Conservation (phyloP, 2,113 vertebrate genomes). For the Echinops telfairi region DNA sequence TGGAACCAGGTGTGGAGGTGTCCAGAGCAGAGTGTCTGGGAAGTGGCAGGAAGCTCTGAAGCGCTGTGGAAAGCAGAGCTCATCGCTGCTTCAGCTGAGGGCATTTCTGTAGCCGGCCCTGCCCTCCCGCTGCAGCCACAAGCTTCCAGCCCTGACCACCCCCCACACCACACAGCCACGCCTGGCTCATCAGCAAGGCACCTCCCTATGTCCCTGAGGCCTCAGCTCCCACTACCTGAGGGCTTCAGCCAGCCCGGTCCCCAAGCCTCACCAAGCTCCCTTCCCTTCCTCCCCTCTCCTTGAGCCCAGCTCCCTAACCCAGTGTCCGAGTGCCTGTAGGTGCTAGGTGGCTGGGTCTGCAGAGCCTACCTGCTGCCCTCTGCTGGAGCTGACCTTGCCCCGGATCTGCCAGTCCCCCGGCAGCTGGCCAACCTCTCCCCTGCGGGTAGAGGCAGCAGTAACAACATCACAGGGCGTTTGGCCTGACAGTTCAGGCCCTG, state of each 20-base stretch:
- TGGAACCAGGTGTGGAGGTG: no score
- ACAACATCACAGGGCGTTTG: background rate
- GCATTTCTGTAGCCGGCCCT: background rate
- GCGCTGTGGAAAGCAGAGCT: background rate
- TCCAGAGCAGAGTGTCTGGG: no score
- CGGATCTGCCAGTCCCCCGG: background rate
- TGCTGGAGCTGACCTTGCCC: background rate
- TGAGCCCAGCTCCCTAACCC: background rate
- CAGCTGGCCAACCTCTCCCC: background rate
- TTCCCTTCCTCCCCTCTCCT: background rate
- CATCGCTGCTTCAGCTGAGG: background rate
- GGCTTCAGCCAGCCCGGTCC: background rate
- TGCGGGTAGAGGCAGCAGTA: background rate
- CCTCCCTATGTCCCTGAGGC: background rate
- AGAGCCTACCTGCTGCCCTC: background rate
- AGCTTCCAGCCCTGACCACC: background rate
- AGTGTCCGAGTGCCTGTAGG: background rate
- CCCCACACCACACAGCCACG: background rate
- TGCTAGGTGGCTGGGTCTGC: background rate
- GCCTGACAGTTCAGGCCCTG: background rate
- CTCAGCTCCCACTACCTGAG: background rate
- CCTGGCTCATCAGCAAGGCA: background rate
- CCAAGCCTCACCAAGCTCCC: background rate
- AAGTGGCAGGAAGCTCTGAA: no score
- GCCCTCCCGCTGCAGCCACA: background rate